Evolutionary conservation across 2,797 vertebrate species (phyloP).

Genomic region (Acanthis flammea): DNA sequence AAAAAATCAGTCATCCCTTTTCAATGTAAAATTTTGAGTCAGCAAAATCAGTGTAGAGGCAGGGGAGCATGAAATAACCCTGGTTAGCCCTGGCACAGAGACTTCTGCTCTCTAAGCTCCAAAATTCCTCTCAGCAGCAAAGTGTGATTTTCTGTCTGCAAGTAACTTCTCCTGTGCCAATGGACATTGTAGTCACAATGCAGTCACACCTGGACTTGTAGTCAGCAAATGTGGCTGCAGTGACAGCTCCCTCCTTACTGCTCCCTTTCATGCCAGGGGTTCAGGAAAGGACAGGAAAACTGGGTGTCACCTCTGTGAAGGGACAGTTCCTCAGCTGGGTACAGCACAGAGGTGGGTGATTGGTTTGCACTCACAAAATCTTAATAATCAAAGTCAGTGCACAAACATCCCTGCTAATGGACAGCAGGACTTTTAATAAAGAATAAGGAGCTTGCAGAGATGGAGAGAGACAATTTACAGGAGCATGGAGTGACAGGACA

Average conservation of each 20-base stretch:
- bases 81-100: neutral
- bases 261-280: neutral
- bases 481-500: neutral
- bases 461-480: neutral
- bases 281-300: neutral
- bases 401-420: neutral
- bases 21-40: neutral
- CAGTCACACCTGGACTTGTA: neutral
- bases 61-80: neutral
- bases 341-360: neutral
- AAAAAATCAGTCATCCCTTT: neutral
- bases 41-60: neutral
- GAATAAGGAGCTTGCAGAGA: neutral
- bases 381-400: neutral
- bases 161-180: neutral
- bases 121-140: neutral
- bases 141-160: neutral
- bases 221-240: neutral
- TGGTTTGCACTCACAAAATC: neutral
- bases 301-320: neutral
- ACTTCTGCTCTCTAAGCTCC: neutral
- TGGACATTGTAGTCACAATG: neutral
- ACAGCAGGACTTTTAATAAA: fast-evolving
- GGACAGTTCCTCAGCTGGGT: neutral
- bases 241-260: neutral